Base-by-base conservation (phyloP, 2,888 invertebrate species). In the Lithophane ornitopus region DNA sequence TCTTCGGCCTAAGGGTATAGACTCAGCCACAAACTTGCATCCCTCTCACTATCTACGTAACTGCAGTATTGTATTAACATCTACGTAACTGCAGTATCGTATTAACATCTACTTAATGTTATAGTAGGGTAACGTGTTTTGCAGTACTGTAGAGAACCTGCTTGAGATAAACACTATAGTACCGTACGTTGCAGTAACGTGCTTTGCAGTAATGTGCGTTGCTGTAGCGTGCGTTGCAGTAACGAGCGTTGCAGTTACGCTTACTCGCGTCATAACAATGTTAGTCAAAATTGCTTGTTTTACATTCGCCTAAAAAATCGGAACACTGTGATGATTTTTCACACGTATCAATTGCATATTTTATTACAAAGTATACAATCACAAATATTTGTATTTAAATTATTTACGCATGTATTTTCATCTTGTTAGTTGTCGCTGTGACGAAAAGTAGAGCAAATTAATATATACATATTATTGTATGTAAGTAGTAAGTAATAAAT, bases 361-460 rank as follows among this genome's bases (percentile, higher is more conserved):
- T 61, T 66, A 52, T 73, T 34, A 16, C 4, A 39, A 58, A 49
- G 9, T 70, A 19, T 39, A 68, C 62, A 9, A 67, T 26, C 14
- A 49, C 4, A 11, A 34, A 34, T 34, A 70, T 67, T 59, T 34
- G 41, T 78, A 6, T 41, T 41, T 22, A 70, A 14, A 73, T 70
- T 80, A 67, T 67, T 26, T 16, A 82, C 61, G 61, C 39, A 12
- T 26, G 28, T 56, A 22, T 62, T 67, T 71, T 78, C 69, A 76
- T 76, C 46, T 82, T 28, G 74, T 70, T 71, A 59, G 6, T 19
- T 9, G 8, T 39, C n/a, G 19, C 41, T 79, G 76, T 76, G 72
- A 70, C 80, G 44, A 82, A 81, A 65, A 58, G 28, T 41, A 52
- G 14, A 62, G 4, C 49, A 52, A 62, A 77, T 77, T 56, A 9